These are phyloP conservation scores for Rallus crepitans DNA, from an alignment of 2,797 vertebrate genomes.

Conservation along the genomic window DNA sequence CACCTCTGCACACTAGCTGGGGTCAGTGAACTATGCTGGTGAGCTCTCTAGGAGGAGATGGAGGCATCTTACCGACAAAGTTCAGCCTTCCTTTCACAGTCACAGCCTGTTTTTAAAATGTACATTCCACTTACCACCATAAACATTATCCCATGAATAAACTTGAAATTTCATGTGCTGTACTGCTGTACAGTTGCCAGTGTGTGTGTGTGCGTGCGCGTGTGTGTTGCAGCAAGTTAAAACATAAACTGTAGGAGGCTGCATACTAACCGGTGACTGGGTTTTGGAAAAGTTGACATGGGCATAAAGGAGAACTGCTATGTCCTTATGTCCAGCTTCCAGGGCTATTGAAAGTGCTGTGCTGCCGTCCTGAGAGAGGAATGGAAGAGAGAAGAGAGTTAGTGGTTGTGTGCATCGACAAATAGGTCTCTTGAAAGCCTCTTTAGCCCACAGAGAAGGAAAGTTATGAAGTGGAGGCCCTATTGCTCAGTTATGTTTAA, in stretches of 20 bases:
- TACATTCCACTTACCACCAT: background rate
- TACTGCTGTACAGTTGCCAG: background rate
- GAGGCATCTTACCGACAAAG: background rate
- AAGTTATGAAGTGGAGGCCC: background rate
- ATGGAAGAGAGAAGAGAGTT: background rate
- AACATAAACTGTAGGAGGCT: background rate
- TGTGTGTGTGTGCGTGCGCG: too few species aligned
- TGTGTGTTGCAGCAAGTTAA: background rate
- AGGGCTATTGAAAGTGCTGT: slow-evolving; percentile 96
- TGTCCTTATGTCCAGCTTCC: slow-evolving; percentile 98
- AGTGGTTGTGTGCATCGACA: background rate
- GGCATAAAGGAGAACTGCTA: slow-evolving; percentile 94
- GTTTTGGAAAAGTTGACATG: slow-evolving; percentile 97
- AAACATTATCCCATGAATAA: background rate
- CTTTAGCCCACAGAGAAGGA: background rate
- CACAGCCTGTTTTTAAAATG: background rate
- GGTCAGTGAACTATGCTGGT: background rate
- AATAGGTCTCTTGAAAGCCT: background rate
- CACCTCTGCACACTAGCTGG: background rate
- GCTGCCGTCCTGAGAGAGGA: slow-evolving; percentile 88
- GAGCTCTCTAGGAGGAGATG: background rate
- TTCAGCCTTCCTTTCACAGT: background rate
- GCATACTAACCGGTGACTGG: slow-evolving; percentile 89
- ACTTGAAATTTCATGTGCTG: background rate
- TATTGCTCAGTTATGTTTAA: slow-evolving; percentile 3